These are phyloP conservation scores for Ectemnius continuus DNA, from an alignment of 2,888 invertebrate genomes.

Conservation along the genomic window DNA sequence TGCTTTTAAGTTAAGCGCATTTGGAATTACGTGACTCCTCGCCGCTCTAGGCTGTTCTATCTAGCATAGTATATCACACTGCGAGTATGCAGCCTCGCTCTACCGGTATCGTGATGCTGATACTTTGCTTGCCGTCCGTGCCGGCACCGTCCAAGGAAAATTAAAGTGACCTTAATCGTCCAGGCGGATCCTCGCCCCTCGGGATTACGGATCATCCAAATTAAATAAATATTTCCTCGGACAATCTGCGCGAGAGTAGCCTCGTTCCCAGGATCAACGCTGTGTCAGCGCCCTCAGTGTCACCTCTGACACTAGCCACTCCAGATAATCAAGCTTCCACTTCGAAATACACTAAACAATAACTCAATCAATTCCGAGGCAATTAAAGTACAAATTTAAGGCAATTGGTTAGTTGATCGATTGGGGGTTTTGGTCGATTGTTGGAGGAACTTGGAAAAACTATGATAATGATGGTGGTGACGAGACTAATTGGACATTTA, in stretches of 20 bases:
- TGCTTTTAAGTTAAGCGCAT: constrained; percentile 62
- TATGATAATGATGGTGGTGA: constrained; percentile 22
- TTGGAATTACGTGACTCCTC: constrained; percentile 53
- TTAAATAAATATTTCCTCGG: background rate
- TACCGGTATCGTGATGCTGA: background rate
- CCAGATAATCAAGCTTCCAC: background rate
- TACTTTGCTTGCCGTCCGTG: background rate
- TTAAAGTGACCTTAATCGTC: constrained; percentile 3
- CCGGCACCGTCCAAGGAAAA: constrained; percentile 1
- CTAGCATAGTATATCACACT: background rate
- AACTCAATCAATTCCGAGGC: background rate
- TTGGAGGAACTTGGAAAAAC: background rate
- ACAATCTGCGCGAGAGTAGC: too few species aligned
- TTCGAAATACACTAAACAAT: background rate
- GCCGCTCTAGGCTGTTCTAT: constrained; percentile 21
- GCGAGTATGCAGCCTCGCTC: background rate
- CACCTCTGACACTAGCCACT: background rate
- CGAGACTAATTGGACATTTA: constrained; percentile 57
- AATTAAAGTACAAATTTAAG: background rate
- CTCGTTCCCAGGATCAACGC: too few species aligned
- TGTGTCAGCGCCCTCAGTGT: background rate
- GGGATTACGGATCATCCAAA: constrained; percentile 1
- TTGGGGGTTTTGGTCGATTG: background rate
- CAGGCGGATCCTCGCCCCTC: background rate
- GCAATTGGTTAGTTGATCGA: constrained; percentile 1